Percentiles rank a stretch among this genome's conserved stretches.
Evolutionary conservation across 2,113 vertebrate species (phyloP).

Genomic region (Lipophrys pholis): DNA sequence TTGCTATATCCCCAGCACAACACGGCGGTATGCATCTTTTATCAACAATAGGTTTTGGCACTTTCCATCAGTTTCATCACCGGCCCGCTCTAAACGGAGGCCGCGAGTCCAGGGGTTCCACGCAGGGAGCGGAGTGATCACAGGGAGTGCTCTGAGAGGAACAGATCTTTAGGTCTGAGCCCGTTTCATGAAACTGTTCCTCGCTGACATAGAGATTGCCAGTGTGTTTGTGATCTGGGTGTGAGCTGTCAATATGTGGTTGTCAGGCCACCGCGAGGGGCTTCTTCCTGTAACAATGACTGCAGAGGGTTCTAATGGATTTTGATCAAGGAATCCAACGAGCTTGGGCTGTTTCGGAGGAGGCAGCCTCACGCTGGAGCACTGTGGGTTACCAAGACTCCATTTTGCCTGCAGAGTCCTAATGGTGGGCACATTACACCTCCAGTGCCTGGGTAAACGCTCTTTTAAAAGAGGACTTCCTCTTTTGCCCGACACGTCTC

Average conservation of each 20-base stretch:
- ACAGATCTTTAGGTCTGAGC: constrained; percentile 13
- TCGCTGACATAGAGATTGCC: constrained; percentile 18
- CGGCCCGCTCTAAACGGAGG: constrained; percentile 52
- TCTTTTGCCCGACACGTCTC: constrained; percentile 66
- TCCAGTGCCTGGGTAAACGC: constrained; percentile 64
- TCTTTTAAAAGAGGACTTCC: constrained; percentile 68
- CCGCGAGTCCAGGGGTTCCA: constrained; percentile 37
- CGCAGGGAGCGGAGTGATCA: constrained; percentile 37
- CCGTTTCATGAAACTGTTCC: constrained; percentile 30
- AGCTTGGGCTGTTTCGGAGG: constrained; percentile 19
- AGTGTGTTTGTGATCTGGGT: constrained; percentile 34
- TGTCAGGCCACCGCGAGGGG: constrained; percentile 2
- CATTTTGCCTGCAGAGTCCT: constrained; percentile 67
- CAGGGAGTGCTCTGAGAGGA: constrained; percentile 11
- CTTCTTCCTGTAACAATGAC: constrained; percentile 32
- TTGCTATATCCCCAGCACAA: constrained; percentile 65
- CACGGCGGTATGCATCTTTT: constrained; percentile 71
- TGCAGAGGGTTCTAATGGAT: constrained; percentile 37
- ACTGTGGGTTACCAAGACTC: constrained; percentile 35
- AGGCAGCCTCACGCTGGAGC: constrained; percentile 5
- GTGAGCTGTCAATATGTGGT: constrained; percentile 36
- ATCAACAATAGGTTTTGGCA: constrained; percentile 76
- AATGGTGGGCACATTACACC: constrained; percentile 67
- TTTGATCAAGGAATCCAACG: constrained; percentile 41
- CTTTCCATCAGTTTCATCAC: constrained; percentile 73